phyloP scores from a whole-genome alignment of 2,888 invertebrate species.

The Augiades crinisus region DNA sequence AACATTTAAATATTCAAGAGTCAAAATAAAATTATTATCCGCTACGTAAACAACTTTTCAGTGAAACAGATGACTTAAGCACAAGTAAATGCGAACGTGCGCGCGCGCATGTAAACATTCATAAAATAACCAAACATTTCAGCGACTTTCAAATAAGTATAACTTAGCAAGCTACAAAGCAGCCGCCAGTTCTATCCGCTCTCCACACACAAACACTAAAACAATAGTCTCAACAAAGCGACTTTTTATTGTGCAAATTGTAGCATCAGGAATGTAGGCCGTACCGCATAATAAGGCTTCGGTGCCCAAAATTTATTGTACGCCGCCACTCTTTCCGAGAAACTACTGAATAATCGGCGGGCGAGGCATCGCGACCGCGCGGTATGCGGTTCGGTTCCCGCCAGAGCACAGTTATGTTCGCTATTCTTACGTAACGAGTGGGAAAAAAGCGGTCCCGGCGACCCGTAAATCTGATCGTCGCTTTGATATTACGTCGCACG shows the following conservation, averaged over 20 bases:
- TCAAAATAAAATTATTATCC: too few relatives aligned
- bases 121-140: too few relatives aligned
- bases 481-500: slow-evolving; percentile 15
- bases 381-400: slow-evolving; percentile 69
- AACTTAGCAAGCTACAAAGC: too few relatives aligned
- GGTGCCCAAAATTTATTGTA: slow-evolving; percentile 63
- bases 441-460: slow-evolving; percentile 34
- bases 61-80: too few relatives aligned
- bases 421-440: slow-evolving; percentile 68
- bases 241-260: slow-evolving; percentile 64
- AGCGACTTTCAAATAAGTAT: too few relatives aligned
- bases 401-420: slow-evolving; percentile 68
- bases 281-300: slow-evolving; percentile 72
- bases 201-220: slow-evolving; percentile 33
- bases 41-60: too few relatives aligned
- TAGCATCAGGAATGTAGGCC: slow-evolving; percentile 72
- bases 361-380: slow-evolving; percentile 36
- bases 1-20: too few relatives aligned
- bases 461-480: slow-evolving; percentile 22
- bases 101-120: too few relatives aligned
- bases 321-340: slow-evolving; percentile 60
- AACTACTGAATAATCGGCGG: slow-evolving; percentile 70
- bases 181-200: slow-evolving; percentile 34
- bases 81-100: too few relatives aligned
- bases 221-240: slow-evolving; percentile 60